These are phyloP conservation scores for Leuciscus idus DNA, from an alignment of 2,113 vertebrate species.

Conservation along the genomic window DNA sequence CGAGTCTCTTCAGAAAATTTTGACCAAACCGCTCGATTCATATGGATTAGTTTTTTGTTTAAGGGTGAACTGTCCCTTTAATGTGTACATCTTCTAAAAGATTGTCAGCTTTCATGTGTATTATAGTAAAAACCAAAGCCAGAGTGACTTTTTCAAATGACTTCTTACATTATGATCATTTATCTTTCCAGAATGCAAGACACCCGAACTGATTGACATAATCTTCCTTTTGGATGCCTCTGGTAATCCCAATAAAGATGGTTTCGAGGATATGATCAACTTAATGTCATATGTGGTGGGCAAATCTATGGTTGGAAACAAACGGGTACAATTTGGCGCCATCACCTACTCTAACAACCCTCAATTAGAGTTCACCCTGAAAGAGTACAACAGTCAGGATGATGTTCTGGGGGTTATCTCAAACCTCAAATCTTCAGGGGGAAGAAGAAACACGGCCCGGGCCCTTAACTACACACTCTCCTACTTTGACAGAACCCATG, in stretches of 20 bases:
- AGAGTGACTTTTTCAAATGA: neutral
- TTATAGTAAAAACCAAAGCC: neutral
- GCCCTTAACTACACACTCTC: conserved; percentile 70
- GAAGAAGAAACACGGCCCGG: conserved; percentile 72
- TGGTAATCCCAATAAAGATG: conserved; percentile 51
- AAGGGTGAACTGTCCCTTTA: no score
- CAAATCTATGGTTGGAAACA: conserved; percentile 69
- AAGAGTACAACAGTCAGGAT: conserved; percentile 58
- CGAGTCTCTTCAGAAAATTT: no score
- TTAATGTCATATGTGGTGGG: conserved; percentile 77
- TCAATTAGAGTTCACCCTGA: conserved; percentile 67
- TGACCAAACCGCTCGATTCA: no score
- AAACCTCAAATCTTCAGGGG: conserved; percentile 39
- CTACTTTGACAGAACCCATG: conserved; percentile 66
- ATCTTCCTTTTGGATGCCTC: conserved; percentile 82
- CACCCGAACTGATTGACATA: conserved; percentile 77
- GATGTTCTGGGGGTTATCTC: conserved; percentile 69
- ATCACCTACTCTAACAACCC: conserved; percentile 67
- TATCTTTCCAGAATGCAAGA: conserved; percentile 73
- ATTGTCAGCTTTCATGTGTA: neutral
- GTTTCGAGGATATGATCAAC: conserved; percentile 72
- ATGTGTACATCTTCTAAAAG: neutral
- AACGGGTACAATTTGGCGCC: conserved; percentile 75
- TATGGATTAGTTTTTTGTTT: no score
- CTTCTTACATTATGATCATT: neutral